Evolutionary conservation across 2,888 invertebrate species (phyloP), one percentile per base, ranked within the genome.

Genomic region (Nymphalis urticae): DNA sequence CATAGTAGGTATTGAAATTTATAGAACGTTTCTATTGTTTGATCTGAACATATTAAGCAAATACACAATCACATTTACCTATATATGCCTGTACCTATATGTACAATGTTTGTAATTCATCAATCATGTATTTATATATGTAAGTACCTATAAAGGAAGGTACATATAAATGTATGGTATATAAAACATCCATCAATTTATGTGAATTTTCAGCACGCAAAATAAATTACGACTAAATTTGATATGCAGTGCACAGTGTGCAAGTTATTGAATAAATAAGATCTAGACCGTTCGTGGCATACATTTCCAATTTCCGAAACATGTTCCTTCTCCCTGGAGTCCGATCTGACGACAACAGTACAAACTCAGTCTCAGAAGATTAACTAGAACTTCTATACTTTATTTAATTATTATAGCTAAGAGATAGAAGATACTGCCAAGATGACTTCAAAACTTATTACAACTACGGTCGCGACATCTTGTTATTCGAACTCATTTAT

Each of bases 221-320:
- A 10, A 51, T 19, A 51, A 51, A 51, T 51, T 51, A 51, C 19
- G 19, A 51, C 21, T 19, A 9, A n/a, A 51, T 51, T 51, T 51
- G 51, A 51, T 51, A 51, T 19, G 51, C 9, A 19, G 51, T 51
- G n/a, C 21, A 21, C 51, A 10, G 42, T 2, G 13, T 42, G 42
- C 9, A 51, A 51, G 1, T 51, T 51, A 9, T 51, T 51, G 19
- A 19, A 53, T 53, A 24, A 53, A 24, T 4, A 13, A 24, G 53
- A 19, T 24, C 53, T 19, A 53, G 21, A 53, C 5, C 24, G 24
- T 53, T 16, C 24, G 19, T 27, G 5, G 24, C 53, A 53, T 61
- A 62, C 66, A 66, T 61, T 66, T 66, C 61, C 66, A 62, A 66
- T 66, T 62, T 66, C 62, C 50, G 32, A 56, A 17, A 42, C 42